phyloP scores from a whole-genome alignment of 2,113 vertebrate genomes.

The Epinephelus fuscoguttatus region DNA sequence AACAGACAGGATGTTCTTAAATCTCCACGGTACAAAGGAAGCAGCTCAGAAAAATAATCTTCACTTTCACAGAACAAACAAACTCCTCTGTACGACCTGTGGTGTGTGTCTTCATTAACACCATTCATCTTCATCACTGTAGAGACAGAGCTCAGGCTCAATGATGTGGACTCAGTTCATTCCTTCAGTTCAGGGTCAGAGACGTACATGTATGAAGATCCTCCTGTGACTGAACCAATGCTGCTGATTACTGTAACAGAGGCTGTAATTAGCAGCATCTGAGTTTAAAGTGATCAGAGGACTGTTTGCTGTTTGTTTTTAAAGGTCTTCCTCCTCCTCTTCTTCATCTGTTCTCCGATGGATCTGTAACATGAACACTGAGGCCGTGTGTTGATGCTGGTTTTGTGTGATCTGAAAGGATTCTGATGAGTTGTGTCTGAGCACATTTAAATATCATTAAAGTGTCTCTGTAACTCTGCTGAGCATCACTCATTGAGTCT shows the following conservation, averaged over 20 bases:
- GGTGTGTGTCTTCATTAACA: background rate
- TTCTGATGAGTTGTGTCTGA: background rate
- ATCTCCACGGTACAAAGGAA: background rate
- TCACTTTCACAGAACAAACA: background rate
- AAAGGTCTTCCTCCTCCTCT: background rate
- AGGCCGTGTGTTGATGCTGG: background rate
- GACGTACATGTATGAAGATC: background rate
- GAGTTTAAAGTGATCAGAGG: background rate
- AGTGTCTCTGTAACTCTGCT: background rate
- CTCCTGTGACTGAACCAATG: slow-evolving; percentile 8
- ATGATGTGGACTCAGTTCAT: background rate
- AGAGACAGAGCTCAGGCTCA: background rate
- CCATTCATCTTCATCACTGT: background rate
- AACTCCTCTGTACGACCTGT: background rate
- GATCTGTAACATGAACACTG: background rate
- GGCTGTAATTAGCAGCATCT: slow-evolving; percentile 34
- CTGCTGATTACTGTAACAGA: slow-evolving; percentile 33
- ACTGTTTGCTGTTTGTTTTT: background rate
- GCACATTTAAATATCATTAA: background rate
- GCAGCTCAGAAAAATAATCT: background rate
- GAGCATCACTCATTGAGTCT: background rate
- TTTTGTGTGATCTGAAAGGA: background rate
- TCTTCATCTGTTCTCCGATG: background rate
- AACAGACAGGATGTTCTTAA: too few species aligned
- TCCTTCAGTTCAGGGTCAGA: slow-evolving; percentile 3